Evolutionary conservation across 2,113 vertebrate genomes (phyloP).

Genomic region (Prunella fulvescens): DNA sequence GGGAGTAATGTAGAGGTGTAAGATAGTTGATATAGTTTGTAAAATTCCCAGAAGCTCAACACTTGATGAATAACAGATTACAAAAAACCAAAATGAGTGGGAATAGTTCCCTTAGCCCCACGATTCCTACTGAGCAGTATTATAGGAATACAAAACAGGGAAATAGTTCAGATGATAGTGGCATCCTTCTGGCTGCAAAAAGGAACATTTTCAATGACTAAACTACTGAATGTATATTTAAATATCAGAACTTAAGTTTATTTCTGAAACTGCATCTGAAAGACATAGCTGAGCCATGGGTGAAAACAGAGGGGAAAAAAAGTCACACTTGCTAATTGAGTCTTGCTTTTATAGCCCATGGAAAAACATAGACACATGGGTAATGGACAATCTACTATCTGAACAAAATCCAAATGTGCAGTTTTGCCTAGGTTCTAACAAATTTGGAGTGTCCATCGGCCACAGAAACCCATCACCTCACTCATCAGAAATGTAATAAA

Average conservation of each 20-base stretch:
- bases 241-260: not conserved
- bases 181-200: not conserved
- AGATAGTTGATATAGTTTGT: not conserved
- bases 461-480: not conserved
- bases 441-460: not conserved
- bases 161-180: not conserved
- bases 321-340: not conserved
- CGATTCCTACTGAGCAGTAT: not conserved
- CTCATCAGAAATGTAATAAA: not conserved
- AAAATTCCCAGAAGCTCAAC: not conserved
- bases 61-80: not conserved
- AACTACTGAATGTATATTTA: not conserved
- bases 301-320: not conserved
- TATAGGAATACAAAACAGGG: not conserved
- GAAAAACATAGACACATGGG: not conserved
- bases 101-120: not conserved
- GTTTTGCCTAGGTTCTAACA: not conserved
- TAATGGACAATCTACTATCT: not conserved
- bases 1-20: not conserved
- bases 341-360: not conserved
- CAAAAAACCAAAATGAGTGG: not conserved
- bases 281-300: not conserved
- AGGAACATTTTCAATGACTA: not conserved
- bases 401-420: not conserved
- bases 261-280: not conserved